Percentiles rank a stretch among this genome's conserved stretches.
Conservation (phyloP, 2,113 vertebrate species). For the Oceanodroma tethys region DNA sequence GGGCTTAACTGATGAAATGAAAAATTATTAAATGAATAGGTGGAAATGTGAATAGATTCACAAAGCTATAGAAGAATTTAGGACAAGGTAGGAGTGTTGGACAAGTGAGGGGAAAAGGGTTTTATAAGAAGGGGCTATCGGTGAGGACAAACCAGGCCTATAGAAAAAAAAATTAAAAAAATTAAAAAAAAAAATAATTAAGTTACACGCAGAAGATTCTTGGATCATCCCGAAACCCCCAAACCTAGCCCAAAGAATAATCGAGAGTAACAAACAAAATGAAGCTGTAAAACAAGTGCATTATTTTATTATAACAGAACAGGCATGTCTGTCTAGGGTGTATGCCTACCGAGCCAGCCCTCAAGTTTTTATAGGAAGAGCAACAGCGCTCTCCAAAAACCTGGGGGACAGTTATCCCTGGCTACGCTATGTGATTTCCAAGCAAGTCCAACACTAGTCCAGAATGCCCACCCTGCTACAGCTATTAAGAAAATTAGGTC, state of each 20-base stretch:
- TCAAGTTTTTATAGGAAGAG: neutral
- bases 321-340: neutral
- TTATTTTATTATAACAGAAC: neutral
- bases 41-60: neutral
- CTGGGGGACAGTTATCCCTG: neutral
- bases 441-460: neutral
- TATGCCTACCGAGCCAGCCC: neutral
- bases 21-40: neutral
- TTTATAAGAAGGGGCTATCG: neutral
- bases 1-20: neutral
- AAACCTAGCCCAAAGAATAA: neutral
- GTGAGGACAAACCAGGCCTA: fast-evolving
- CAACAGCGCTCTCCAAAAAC: neutral
- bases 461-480: neutral
- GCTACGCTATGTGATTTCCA: neutral
- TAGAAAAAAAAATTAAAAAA: neutral
- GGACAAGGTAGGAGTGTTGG: neutral
- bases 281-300: neutral
- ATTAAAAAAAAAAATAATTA: neutral
- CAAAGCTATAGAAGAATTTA: neutral
- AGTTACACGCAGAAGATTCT: neutral
- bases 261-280: neutral
- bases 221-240: neutral
- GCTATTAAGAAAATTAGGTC: neutral
- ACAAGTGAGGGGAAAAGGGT: neutral